Percentiles rank a stretch among this genome's conserved stretches.
These are phyloP conservation scores for Drosophila rellima DNA, from an alignment of 2,888 invertebrate genomes.

Conservation along the genomic window DNA sequence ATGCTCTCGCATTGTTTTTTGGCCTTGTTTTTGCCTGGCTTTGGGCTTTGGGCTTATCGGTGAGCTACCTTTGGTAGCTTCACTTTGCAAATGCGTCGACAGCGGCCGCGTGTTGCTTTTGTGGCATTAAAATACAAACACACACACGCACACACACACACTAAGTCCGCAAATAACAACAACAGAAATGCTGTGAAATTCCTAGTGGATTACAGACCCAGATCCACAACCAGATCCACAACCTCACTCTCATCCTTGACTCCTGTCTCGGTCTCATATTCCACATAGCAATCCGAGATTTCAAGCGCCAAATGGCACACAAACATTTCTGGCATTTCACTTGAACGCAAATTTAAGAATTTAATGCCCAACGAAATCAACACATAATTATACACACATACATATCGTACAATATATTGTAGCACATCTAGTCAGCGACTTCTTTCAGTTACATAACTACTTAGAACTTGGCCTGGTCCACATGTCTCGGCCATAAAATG, in stretches of 20 bases:
- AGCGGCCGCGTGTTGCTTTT: conserved; percentile 66
- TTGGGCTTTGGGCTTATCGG: conserved; percentile 65
- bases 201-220: conserved; percentile 76
- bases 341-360: conserved; percentile 70
- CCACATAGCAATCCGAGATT: conserved; percentile 73
- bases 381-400: conserved; percentile 65
- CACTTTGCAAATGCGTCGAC: conserved; percentile 71
- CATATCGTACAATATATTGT: too few relatives aligned
- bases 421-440: not conserved
- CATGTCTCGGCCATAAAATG: conserved; percentile 78
- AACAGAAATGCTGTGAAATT: conserved; percentile 74
- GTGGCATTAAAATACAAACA: conserved; percentile 64
- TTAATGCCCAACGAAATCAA: conserved; percentile 71
- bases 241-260: conserved; percentile 7
- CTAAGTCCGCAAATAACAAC: conserved; percentile 65
- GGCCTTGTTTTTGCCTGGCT: conserved; percentile 41
- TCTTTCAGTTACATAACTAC: conserved; percentile 26
- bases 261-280: conserved; percentile 34
- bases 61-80: conserved; percentile 62
- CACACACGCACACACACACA: conserved; percentile 16
- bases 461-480: conserved; percentile 45
- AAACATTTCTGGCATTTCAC: conserved; percentile 62
- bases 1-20: conserved; percentile 62
- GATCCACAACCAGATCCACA: conserved; percentile 43
- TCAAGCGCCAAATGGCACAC: conserved; percentile 69